Percentiles rank a stretch among this genome's conserved stretches.
phyloP scores from a whole-genome alignment of 2,888 invertebrate species.

The Cantharis rufa region DNA sequence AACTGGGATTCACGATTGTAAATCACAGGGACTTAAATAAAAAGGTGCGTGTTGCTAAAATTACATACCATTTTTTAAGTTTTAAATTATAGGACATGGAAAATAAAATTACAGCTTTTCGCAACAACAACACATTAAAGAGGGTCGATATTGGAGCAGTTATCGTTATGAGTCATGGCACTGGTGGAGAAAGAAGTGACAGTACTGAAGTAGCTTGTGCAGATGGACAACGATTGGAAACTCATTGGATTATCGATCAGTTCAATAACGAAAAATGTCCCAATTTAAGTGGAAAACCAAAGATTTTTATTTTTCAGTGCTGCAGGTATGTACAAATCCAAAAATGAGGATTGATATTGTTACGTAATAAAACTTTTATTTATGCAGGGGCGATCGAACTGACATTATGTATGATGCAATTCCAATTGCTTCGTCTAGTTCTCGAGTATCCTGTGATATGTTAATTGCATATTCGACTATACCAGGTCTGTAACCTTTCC shows the following conservation, averaged over 20 bases:
- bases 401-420: slow-evolving; percentile 39
- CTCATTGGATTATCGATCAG: slow-evolving; percentile 61
- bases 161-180: slow-evolving; percentile 71
- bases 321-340: slow-evolving; percentile 59
- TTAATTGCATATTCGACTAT: slow-evolving; percentile 69
- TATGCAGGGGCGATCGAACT: slow-evolving; percentile 42
- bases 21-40: slow-evolving; percentile 55
- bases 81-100: slow-evolving; percentile 47
- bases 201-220: slow-evolving; percentile 65
- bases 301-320: slow-evolving; percentile 74
- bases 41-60: slow-evolving; percentile 38
- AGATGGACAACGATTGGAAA: slow-evolving; percentile 60
- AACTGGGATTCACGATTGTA: slow-evolving; percentile 62
- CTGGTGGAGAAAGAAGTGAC: slow-evolving; percentile 53
- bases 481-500: slow-evolving; percentile 41
- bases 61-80: not conserved
- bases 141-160: slow-evolving; percentile 66
- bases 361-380: not conserved
- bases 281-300: slow-evolving; percentile 64
- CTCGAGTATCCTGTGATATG: slow-evolving; percentile 60
- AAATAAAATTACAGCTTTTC: slow-evolving; percentile 54
- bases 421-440: slow-evolving; percentile 29
- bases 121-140: slow-evolving; percentile 50
- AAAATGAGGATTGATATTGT: not conserved
- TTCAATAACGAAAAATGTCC: slow-evolving; percentile 64